Evolutionary conservation across 1,140 invertebrate species (phyloP).

Genomic region (Aradophagus sp.): DNA sequence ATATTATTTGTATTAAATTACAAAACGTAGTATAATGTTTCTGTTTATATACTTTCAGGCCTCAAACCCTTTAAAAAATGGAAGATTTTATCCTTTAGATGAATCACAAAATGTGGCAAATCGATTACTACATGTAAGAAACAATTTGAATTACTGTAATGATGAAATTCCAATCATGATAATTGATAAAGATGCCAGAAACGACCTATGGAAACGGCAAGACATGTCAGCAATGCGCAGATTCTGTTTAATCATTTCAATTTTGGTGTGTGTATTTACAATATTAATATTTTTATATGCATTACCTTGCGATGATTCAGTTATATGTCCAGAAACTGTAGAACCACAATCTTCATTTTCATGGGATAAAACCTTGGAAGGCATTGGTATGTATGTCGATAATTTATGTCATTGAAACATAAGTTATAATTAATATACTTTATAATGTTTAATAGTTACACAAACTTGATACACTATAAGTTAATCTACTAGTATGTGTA

Average conservation of each 20-base stretch:
- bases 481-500: too few relatives aligned
- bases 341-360: slow-evolving; percentile 76
- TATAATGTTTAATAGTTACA: too few relatives aligned
- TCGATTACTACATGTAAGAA: slow-evolving; percentile 62
- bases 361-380: slow-evolving; percentile 83
- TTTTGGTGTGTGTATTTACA: slow-evolving; percentile 81
- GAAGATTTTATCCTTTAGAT: slow-evolving; percentile 67
- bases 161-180: slow-evolving; percentile 78
- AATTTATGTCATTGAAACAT: too few relatives aligned
- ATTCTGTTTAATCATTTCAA: slow-evolving; percentile 80
- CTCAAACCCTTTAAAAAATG: slow-evolving; percentile 61
- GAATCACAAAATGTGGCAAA: slow-evolving; percentile 65
- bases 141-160: slow-evolving; percentile 65
- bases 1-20: too few relatives aligned
- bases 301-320: slow-evolving; percentile 81
- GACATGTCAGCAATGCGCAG: slow-evolving; percentile 80
- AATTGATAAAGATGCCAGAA: slow-evolving; percentile 75
- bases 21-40: too few relatives aligned
- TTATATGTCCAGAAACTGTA: slow-evolving; percentile 77
- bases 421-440: too few relatives aligned
- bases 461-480: too few relatives aligned
- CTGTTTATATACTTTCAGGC: slow-evolving; percentile 48
- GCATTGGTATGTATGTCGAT: slow-evolving; percentile 77
- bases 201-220: slow-evolving; percentile 76
- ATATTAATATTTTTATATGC: slow-evolving; percentile 84